Conservation (phyloP, 1,140 invertebrate genomes). For the Diabrotica undecimpunctata region DNA sequence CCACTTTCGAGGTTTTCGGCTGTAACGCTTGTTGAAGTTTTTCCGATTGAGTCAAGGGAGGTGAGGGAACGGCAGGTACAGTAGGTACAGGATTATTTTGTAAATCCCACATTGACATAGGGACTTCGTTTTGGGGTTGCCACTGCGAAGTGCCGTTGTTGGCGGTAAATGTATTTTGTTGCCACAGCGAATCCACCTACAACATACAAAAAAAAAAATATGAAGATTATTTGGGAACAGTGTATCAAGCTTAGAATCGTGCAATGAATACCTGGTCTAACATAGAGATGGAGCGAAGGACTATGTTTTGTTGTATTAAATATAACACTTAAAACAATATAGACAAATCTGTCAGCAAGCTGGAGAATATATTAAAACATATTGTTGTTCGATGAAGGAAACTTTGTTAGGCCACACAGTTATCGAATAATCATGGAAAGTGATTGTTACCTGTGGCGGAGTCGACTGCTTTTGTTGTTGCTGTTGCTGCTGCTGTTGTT, state of each 20-base stretch:
- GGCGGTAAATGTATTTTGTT: slow-evolving; percentile 31
- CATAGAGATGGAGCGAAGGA: too few relatives aligned
- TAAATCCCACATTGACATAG: slow-evolving; percentile 46
- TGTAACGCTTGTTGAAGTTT: slow-evolving; percentile 9
- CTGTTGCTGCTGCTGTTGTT: slow-evolving; percentile 22
- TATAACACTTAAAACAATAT: too few relatives aligned
- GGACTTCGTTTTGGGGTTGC: slow-evolving; percentile 35
- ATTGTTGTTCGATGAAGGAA: too few relatives aligned
- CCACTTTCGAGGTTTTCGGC: slow-evolving; percentile 41
- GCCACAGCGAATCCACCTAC: slow-evolving; percentile 42
- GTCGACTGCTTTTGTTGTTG: slow-evolving; percentile 2
- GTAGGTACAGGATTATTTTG: slow-evolving; percentile 23
- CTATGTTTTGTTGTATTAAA: too few relatives aligned
- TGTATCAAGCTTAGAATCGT: too few relatives aligned
- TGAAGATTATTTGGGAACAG: too few relatives aligned
- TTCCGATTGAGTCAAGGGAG: slow-evolving; percentile 16
- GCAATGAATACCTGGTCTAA: too few relatives aligned
- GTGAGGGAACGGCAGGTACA: slow-evolving; percentile 6
- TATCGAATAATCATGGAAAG: too few relatives aligned
- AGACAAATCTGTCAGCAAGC: too few relatives aligned
- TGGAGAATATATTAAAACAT: too few relatives aligned
- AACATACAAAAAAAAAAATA: not conserved
- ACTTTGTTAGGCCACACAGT: too few relatives aligned
- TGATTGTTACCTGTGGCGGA: not conserved
- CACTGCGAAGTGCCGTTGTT: slow-evolving; percentile 19